Evolutionary conservation across 2,797 vertebrate species (phyloP).

Genomic region (Brachyalestes nurse): DNA sequence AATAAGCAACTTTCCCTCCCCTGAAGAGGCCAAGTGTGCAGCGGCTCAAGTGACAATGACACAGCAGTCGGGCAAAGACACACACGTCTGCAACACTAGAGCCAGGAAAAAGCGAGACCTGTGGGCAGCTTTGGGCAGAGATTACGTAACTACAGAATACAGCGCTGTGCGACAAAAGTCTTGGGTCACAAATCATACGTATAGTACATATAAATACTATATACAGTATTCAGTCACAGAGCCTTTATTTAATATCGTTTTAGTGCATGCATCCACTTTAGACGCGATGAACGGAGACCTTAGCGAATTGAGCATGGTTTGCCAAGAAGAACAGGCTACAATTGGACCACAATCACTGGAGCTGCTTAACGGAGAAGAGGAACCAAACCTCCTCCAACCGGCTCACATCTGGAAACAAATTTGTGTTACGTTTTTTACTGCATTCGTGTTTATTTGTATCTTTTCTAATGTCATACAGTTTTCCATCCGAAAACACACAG

Average conservation of each 20-base stretch:
- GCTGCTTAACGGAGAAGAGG: too few relatives aligned
- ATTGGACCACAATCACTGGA: too few relatives aligned
- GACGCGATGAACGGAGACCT: too few relatives aligned
- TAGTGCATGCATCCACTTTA: too few relatives aligned
- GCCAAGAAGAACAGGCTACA: too few relatives aligned
- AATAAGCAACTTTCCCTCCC: conserved; percentile 18
- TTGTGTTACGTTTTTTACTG: neutral
- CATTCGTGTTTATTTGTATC: neutral
- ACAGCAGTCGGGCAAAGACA: conserved; percentile 21
- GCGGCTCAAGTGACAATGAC: conserved; percentile 26
- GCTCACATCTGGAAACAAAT: neutral
- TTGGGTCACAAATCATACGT: neutral
- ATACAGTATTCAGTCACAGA: too few relatives aligned
- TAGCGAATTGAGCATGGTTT: too few relatives aligned
- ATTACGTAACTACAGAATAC: neutral
- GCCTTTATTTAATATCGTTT: too few relatives aligned
- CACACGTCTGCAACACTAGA: neutral
- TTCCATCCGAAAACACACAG: neutral
- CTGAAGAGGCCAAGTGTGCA: neutral
- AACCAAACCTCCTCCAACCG: too few relatives aligned
- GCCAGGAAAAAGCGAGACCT: neutral
- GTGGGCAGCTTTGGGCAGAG: neutral
- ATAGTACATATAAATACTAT: too few relatives aligned
- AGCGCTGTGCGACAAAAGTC: neutral
- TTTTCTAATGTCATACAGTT: neutral